These are phyloP conservation scores for Temnothorax nylanderi DNA, from an alignment of 1,140 invertebrate genomes.

Conservation along the genomic window DNA sequence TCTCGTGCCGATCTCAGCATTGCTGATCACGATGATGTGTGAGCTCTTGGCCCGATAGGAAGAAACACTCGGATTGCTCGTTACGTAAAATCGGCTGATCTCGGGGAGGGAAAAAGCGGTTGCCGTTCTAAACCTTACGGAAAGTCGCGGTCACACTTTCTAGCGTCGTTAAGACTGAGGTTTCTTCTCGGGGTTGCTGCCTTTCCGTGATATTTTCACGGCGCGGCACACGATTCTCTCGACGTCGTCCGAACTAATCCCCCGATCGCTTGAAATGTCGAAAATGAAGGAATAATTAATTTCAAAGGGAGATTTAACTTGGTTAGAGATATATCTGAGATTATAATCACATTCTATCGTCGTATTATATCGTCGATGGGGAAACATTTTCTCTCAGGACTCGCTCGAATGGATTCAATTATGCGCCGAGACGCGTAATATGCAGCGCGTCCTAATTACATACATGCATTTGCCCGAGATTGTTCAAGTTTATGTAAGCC, in stretches of 20 bases:
- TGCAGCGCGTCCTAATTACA: constrained; percentile 31
- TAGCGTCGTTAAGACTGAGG: neutral
- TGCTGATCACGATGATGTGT: neutral
- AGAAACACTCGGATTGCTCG: constrained; percentile 13
- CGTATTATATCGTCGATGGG: neutral
- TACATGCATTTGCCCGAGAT: constrained; percentile 25
- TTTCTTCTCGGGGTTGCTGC: constrained; percentile 3
- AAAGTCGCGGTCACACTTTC: constrained; percentile 58
- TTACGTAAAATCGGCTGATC: constrained; percentile 44
- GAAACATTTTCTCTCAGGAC: neutral
- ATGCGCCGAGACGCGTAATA: neutral
- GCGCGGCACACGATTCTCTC: neutral
- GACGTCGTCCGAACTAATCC: neutral
- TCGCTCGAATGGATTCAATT: constrained; percentile 30
- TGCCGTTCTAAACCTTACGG: constrained; percentile 19
- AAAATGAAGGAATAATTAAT: neutral
- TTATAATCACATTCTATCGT: neutral
- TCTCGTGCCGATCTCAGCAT: constrained; percentile 19
- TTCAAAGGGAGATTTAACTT: neutral
- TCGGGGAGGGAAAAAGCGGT: neutral
- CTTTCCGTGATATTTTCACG: neutral
- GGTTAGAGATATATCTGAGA: neutral
- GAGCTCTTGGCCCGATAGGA: constrained; percentile 9
- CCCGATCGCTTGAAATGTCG: neutral
- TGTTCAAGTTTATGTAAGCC: constrained; percentile 57